Evolutionary conservation across 2,888 invertebrate genomes (phyloP).

Genomic region (Athripsodes cinereus): DNA sequence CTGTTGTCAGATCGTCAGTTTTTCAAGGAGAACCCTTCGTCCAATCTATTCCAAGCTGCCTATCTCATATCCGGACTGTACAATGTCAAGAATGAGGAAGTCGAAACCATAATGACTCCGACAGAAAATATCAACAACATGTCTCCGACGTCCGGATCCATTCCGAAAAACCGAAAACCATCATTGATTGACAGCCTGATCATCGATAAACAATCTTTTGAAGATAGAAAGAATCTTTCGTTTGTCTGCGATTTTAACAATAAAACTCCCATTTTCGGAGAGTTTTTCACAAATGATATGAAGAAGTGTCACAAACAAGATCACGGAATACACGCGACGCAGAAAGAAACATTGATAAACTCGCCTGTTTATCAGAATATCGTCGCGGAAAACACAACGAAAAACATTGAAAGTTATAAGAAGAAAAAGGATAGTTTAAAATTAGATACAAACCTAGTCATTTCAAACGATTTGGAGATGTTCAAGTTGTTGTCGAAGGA

Average conservation of each 20-base stretch:
- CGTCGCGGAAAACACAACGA: background rate
- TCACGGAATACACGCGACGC: slow-evolving; percentile 11
- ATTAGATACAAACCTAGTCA: background rate
- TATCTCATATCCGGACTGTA: slow-evolving; percentile 55
- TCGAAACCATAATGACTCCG: background rate
- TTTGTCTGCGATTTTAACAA: slow-evolving; percentile 17
- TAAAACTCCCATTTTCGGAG: background rate
- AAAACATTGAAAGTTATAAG: too few species aligned
- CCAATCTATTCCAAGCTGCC: slow-evolving; percentile 40
- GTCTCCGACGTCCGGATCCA: background rate
- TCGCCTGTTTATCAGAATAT: slow-evolving; percentile 13
- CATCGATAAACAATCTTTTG: slow-evolving; percentile 12
- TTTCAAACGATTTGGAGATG: slow-evolving; percentile 4
- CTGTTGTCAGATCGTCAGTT: slow-evolving; percentile 37
- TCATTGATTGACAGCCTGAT: slow-evolving; percentile 14
- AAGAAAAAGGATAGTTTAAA: background rate
- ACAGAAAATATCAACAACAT: background rate
- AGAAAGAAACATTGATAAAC: slow-evolving; percentile 11
- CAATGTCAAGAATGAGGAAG: slow-evolving; percentile 36
- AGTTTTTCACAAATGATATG: background rate
- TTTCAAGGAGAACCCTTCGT: slow-evolving; percentile 10
- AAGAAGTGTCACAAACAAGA: slow-evolving; percentile 5
- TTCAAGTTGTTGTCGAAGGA: slow-evolving; percentile 5
- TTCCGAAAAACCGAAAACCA: background rate
- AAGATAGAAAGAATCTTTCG: slow-evolving; percentile 16